These are phyloP conservation scores for Alsophila aescularia DNA, from an alignment of 2,888 invertebrate genomes.

Conservation along the genomic window DNA sequence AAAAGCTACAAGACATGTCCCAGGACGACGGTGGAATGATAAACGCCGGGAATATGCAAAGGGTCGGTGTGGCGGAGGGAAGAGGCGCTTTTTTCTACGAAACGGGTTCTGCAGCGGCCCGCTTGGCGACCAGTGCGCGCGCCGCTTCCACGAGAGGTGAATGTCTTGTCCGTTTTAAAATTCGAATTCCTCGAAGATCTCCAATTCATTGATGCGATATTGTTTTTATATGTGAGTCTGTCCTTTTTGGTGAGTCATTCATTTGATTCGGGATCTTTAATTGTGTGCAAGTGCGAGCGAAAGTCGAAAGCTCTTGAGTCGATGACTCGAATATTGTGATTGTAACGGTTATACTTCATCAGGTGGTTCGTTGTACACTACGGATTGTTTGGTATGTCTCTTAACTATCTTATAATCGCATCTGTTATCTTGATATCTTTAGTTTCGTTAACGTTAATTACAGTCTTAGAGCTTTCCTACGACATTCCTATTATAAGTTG, in stretches of 20 bases:
- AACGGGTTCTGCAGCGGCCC: constrained; percentile 81
- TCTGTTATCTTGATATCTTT: not conserved
- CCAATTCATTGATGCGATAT: constrained; percentile 24
- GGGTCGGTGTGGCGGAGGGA: constrained; percentile 78
- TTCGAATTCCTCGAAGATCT: constrained; percentile 46
- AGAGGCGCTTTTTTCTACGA: constrained; percentile 85
- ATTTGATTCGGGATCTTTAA: constrained; percentile 29
- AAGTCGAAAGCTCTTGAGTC: constrained; percentile 60
- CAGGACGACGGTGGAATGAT: constrained; percentile 63
- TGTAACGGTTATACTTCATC: constrained; percentile 68
- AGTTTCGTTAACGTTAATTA: too few relatives aligned
- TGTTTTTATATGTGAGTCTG: constrained; percentile 37
- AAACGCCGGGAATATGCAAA: constrained; percentile 75
- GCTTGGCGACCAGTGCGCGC: constrained; percentile 86
- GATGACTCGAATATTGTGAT: constrained; percentile 61
- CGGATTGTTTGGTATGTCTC: constrained; percentile 69
- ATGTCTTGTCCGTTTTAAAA: constrained; percentile 69
- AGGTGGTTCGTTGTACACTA: constrained; percentile 63
- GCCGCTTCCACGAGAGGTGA: constrained; percentile 77
- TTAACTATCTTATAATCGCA: constrained; percentile 33
- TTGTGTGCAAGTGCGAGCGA: constrained; percentile 61
- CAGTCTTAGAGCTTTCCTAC: too few relatives aligned
- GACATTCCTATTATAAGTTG: too few relatives aligned
- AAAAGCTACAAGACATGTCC: constrained; percentile 69
- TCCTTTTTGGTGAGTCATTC: constrained; percentile 35